Evolutionary conservation across 1,140 invertebrate species (phyloP).

Genomic region (Cydia amplana): DNA sequence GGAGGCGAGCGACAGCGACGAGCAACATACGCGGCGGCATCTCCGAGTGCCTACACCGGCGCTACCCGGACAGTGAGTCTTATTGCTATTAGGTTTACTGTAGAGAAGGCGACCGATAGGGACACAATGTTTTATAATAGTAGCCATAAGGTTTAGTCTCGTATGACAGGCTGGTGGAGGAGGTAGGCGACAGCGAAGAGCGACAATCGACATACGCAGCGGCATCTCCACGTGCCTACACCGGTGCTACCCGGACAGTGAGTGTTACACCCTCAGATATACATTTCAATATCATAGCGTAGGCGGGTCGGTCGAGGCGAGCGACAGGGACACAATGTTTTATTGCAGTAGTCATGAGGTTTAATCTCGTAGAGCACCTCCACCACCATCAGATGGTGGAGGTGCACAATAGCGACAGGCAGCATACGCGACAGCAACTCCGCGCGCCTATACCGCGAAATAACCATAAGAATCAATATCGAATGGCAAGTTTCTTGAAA

Average conservation of each 20-base stretch:
- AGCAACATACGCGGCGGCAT: slow-evolving; percentile 62
- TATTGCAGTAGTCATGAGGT: neutral
- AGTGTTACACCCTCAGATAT: slow-evolving; percentile 40
- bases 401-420: slow-evolving; percentile 63
- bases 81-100: neutral
- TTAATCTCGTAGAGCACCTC: slow-evolving; percentile 45
- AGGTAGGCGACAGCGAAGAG: slow-evolving; percentile 70
- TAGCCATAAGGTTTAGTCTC: neutral
- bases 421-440: slow-evolving; percentile 62
- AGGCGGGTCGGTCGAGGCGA: too few species aligned
- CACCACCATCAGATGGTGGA: slow-evolving; percentile 52
- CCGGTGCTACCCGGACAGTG: slow-evolving; percentile 63
- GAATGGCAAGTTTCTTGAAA: too few species aligned
- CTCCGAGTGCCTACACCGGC: slow-evolving; percentile 68
- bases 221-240: slow-evolving; percentile 65
- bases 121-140: neutral
- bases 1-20: slow-evolving; percentile 72
- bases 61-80: slow-evolving; percentile 64
- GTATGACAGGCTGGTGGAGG: slow-evolving; percentile 63
- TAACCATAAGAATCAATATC: too few species aligned
- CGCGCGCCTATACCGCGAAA: slow-evolving; percentile 59
- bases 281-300: too few species aligned
- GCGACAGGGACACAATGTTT: too few species aligned
- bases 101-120: too few species aligned
- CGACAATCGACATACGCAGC: slow-evolving; percentile 64